phyloP scores from a whole-genome alignment of 2,113 vertebrate genomes.

The Seriola aureovittata region DNA sequence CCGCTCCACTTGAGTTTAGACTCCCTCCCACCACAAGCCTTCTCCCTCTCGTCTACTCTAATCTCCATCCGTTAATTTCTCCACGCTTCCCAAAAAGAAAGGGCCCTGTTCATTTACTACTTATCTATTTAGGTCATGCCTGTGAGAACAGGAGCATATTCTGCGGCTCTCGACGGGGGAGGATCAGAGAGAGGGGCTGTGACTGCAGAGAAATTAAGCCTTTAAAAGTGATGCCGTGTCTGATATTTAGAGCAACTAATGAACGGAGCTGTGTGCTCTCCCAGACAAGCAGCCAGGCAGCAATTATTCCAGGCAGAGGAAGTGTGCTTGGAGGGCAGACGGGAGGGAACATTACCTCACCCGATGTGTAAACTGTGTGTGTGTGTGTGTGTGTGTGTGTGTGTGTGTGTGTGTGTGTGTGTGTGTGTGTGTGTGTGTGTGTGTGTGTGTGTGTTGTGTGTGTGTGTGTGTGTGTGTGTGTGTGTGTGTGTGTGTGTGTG shows the following conservation, averaged over 20 bases:
- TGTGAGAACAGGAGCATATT: slow-evolving; percentile 66
- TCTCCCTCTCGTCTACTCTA: slow-evolving; percentile 28
- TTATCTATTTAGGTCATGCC: slow-evolving; percentile 81
- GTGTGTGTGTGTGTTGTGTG: slow-evolving; percentile 1
- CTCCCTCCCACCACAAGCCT: slow-evolving; percentile 10
- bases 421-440: slow-evolving; percentile 1
- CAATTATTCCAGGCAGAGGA: slow-evolving; percentile 77
- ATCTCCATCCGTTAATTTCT: slow-evolving; percentile 54
- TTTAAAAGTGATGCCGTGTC: slow-evolving; percentile 75
- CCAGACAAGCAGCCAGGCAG: slow-evolving; percentile 70
- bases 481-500: slow-evolving; percentile 7
- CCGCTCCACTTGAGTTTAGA: slow-evolving; percentile 26
- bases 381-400: slow-evolving; percentile 47
- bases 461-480: slow-evolving; percentile 7
- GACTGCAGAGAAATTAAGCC: slow-evolving; percentile 74
- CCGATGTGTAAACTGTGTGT: slow-evolving; percentile 53
- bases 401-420: slow-evolving; percentile 20
- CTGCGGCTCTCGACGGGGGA: slow-evolving; percentile 52
- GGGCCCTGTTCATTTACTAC: slow-evolving; percentile 59
- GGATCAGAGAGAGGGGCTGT: slow-evolving; percentile 61
- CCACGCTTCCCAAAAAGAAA: slow-evolving; percentile 47
- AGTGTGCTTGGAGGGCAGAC: slow-evolving; percentile 72
- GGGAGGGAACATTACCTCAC: slow-evolving; percentile 61
- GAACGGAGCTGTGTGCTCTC: slow-evolving; percentile 62
- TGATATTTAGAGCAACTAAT: slow-evolving; percentile 78